A percentile compares a stretch with the other conserved stretches of the same genome.
Conservation (phyloP, 2,888 invertebrate genomes). For the Gymnosoma rotundatum region DNA sequence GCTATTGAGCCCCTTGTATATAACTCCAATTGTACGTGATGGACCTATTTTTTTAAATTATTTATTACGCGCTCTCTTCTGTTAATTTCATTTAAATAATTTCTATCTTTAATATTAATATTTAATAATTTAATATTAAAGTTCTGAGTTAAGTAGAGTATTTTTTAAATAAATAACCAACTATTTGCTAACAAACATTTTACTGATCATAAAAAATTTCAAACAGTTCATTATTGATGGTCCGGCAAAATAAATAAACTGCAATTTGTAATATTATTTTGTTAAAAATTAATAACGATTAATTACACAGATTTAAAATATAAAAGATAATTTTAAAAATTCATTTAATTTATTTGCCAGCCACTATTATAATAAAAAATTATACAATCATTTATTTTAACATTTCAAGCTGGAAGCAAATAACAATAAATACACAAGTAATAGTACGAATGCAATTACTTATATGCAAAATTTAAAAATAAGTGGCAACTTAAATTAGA, state of each 20-base stretch:
- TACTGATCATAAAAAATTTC: not conserved
- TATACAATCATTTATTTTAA: constrained; percentile 27
- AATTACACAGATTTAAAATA: constrained; percentile 42
- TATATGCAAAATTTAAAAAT: not conserved
- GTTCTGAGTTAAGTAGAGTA: no score
- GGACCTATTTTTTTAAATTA: no score
- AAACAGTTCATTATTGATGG: constrained; percentile 12
- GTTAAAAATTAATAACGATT: constrained; percentile 59
- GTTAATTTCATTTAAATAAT: not conserved
- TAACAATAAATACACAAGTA: constrained; percentile 31
- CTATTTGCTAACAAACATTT: not conserved
- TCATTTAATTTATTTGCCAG: constrained; percentile 57
- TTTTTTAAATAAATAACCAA: not conserved
- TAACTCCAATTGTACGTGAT: no score
- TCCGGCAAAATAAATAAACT: constrained; percentile 2
- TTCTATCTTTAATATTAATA: no score
- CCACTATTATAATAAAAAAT: constrained; percentile 26
- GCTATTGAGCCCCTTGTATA: no score
- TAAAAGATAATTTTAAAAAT: constrained; percentile 59
- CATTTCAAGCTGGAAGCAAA: constrained; percentile 28
- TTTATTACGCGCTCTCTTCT: no score
- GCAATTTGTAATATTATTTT: constrained; percentile 33
- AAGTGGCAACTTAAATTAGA: not conserved
- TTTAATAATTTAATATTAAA: no score
- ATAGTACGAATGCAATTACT: constrained; percentile 21